Percentiles rank a stretch among this genome's conserved stretches.
phyloP scores from a whole-genome alignment of 1,140 invertebrate species.

The Brachionus manjavacas region DNA sequence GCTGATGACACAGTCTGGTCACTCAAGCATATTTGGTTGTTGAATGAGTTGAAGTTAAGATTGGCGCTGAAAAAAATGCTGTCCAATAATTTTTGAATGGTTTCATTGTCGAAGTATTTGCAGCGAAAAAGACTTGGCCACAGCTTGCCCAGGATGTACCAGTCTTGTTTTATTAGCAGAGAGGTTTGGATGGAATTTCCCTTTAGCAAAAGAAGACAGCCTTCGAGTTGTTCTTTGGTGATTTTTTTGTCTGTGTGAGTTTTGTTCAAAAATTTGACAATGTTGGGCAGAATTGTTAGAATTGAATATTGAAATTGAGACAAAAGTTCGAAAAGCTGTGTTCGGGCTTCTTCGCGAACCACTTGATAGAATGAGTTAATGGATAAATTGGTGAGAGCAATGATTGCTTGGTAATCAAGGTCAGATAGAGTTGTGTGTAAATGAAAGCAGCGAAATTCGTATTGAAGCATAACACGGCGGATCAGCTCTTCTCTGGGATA shows the following conservation, averaged over 20 bases:
- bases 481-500: constrained; percentile 34
- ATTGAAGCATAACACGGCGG: constrained; percentile 20
- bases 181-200: constrained; percentile 63
- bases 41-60: constrained; percentile 59
- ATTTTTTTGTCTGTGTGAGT: constrained; percentile 49
- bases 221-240: constrained; percentile 69
- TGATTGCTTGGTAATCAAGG: constrained; percentile 66
- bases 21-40: constrained; percentile 56
- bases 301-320: constrained; percentile 64
- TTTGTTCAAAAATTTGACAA: constrained; percentile 63
- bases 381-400: constrained; percentile 59
- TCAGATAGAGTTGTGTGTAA: constrained; percentile 58
- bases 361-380: constrained; percentile 49
- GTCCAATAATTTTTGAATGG: constrained; percentile 71
- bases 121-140: constrained; percentile 72
- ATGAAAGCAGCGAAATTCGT: constrained; percentile 12
- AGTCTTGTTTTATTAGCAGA: constrained; percentile 68
- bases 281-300: constrained; percentile 60
- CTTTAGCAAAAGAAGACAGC: constrained; percentile 68
- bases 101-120: constrained; percentile 73
- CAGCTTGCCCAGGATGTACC: constrained; percentile 63
- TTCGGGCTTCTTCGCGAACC: constrained; percentile 66
- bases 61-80: constrained; percentile 58
- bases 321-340: constrained; percentile 59
- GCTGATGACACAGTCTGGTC: neutral